These are phyloP conservation scores for Nyctalus aviator DNA, from an alignment of 2,797 vertebrate species.

Conservation along the genomic window DNA sequence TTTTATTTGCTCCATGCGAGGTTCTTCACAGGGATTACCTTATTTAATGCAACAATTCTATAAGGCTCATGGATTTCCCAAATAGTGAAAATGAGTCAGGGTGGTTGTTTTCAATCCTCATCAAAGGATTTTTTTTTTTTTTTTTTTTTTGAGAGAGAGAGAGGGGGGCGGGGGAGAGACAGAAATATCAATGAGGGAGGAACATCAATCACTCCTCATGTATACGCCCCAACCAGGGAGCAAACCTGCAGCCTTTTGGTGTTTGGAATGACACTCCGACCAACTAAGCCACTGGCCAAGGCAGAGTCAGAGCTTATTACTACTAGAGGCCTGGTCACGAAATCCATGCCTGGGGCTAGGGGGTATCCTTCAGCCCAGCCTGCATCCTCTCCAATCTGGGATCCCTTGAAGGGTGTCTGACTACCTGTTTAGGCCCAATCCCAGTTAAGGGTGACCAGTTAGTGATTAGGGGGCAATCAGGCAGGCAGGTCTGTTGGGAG, in stretches of 20 bases:
- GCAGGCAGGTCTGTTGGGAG: too few species aligned
- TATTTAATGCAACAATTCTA: neutral
- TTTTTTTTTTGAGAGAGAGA: too few species aligned
- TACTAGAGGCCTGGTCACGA: too few species aligned
- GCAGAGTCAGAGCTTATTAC: neutral
- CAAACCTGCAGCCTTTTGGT: neutral
- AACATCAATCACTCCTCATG: neutral
- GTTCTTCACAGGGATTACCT: neutral
- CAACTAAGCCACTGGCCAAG: neutral
- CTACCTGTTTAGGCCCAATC: too few species aligned
- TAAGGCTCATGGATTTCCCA: neutral
- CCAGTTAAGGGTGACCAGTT: too few species aligned
- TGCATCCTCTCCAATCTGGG: too few species aligned
- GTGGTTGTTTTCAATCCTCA: neutral
- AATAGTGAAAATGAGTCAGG: slow-evolving; percentile 9
- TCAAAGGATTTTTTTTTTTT: too few species aligned
- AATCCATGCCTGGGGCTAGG: too few species aligned
- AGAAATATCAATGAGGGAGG: neutral
- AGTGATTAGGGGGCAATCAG: too few species aligned
- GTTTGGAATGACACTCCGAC: neutral
- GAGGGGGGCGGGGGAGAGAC: too few species aligned
- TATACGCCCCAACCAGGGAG: neutral
- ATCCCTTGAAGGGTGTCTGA: too few species aligned
- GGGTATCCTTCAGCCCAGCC: too few species aligned
- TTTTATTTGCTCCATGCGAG: neutral